These are phyloP conservation scores for Gisinianus flammeolus DNA, from an alignment of 2,888 invertebrate genomes.

Conservation along the genomic window DNA sequence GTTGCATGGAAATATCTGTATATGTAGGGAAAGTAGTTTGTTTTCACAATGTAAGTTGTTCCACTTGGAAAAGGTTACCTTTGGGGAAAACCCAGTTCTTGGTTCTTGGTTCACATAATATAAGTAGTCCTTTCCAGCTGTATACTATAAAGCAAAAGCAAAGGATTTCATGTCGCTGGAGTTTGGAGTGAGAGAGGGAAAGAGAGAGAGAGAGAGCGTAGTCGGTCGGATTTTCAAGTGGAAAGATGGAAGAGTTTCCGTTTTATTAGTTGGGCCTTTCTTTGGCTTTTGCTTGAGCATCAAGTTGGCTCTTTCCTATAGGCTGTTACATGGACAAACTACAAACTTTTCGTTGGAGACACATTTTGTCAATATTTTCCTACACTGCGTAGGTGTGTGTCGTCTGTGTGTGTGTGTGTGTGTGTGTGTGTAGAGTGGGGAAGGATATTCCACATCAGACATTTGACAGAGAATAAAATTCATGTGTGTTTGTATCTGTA, in stretches of 20 bases:
- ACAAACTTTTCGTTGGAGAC: constrained; percentile 17
- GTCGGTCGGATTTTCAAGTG: constrained; percentile 28
- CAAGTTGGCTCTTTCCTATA: constrained; percentile 2
- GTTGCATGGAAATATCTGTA: too few species aligned
- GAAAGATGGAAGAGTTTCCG: constrained; percentile 20
- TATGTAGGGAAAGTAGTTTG: constrained; percentile 23
- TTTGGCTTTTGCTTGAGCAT: constrained; percentile 9
- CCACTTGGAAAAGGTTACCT: constrained; percentile 22
- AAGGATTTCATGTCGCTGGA: too few species aligned
- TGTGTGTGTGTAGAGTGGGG: not conserved
- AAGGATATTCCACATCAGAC: not conserved
- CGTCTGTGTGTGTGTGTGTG: not conserved
- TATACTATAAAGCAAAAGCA: not conserved
- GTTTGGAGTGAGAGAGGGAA: too few species aligned
- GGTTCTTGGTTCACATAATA: not conserved
- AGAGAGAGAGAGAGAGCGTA: constrained; percentile 3
- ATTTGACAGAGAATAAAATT: not conserved
- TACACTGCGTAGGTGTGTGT: not conserved
- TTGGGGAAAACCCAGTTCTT: constrained; percentile 17
- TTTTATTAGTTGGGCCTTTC: constrained; percentile 30
- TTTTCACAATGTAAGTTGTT: constrained; percentile 30
- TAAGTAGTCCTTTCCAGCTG: constrained; percentile 1
- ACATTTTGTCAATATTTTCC: constrained; percentile 29
- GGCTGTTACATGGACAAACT: not conserved
- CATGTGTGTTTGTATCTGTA: not conserved